Evolutionary conservation across 2,113 vertebrate genomes (phyloP).

Genomic region (Engraulis encrasicolus): DNA sequence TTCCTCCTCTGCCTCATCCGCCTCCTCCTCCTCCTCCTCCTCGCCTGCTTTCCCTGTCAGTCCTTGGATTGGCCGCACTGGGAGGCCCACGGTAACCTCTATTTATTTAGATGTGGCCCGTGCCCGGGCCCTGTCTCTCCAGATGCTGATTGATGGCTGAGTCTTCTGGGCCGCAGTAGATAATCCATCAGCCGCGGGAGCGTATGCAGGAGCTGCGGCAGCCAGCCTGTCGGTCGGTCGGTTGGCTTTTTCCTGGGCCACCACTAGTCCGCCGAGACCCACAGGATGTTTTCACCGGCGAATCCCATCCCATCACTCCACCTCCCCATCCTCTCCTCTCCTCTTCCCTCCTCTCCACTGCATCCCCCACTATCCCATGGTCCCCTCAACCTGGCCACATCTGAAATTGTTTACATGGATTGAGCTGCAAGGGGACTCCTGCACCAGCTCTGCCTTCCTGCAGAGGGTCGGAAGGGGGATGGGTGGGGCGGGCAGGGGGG

Average conservation of each 20-base stretch:
- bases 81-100: slow-evolving; percentile 57
- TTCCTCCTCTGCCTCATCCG: background rate
- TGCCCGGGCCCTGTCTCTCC: slow-evolving; percentile 53
- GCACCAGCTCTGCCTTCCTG: background rate
- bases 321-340: background rate
- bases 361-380: background rate
- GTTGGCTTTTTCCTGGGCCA: background rate
- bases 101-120: slow-evolving; percentile 63
- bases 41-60: slow-evolving; percentile 18
- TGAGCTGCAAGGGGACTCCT: background rate
- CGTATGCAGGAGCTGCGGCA: background rate
- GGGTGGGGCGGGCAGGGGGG: background rate
- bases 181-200: slow-evolving; percentile 58
- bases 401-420: slow-evolving; percentile 20
- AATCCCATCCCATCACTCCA: background rate
- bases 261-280: slow-evolving; percentile 19
- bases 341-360: background rate
- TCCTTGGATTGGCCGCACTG: slow-evolving; percentile 39
- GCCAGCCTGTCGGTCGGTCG: background rate
- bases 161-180: slow-evolving; percentile 58
- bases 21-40: slow-evolving; percentile 1
- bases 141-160: slow-evolving; percentile 60
- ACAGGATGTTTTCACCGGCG: slow-evolving; percentile 21
- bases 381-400: background rate
- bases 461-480: background rate